Evolutionary conservation across 2,113 vertebrate species (phyloP).

Genomic region (Merops nubicus): DNA sequence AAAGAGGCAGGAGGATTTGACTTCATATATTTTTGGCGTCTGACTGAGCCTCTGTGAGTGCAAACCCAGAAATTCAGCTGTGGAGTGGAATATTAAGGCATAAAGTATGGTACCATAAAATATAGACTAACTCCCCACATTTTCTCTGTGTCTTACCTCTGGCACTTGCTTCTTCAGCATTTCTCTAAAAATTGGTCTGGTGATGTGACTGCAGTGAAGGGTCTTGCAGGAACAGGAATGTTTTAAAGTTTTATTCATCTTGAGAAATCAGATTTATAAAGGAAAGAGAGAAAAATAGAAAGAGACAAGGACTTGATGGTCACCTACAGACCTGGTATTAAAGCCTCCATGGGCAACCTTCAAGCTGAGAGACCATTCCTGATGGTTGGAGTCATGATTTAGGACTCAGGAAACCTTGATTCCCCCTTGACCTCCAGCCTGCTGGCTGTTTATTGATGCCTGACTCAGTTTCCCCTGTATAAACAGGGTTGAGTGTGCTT

Average conservation of each 20-base stretch:
- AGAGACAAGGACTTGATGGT: not conserved
- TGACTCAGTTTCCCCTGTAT: not conserved
- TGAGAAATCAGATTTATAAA: not conserved
- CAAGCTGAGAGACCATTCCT: not conserved
- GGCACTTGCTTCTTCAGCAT: not conserved
- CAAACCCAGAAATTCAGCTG: not conserved
- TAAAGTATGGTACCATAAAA: not conserved
- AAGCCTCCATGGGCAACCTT: not conserved
- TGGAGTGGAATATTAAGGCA: not conserved
- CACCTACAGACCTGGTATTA: no score
- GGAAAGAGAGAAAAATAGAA: not conserved
- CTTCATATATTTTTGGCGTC: not conserved
- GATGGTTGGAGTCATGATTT: not conserved
- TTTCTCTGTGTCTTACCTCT: not conserved
- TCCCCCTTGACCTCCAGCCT: not conserved
- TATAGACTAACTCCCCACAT: fast-evolving
- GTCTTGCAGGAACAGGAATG: not conserved
- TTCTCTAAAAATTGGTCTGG: not conserved
- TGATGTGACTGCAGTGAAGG: not conserved
- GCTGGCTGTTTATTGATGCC: not conserved
- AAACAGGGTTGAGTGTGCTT: not conserved
- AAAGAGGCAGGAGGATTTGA: not conserved
- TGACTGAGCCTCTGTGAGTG: not conserved
- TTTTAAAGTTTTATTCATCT: not conserved
- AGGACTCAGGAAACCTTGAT: not conserved